Percentiles rank a stretch among this genome's conserved stretches.
phyloP scores from a whole-genome alignment of 1,140 invertebrate genomes.

The Platorchestia sp. region DNA sequence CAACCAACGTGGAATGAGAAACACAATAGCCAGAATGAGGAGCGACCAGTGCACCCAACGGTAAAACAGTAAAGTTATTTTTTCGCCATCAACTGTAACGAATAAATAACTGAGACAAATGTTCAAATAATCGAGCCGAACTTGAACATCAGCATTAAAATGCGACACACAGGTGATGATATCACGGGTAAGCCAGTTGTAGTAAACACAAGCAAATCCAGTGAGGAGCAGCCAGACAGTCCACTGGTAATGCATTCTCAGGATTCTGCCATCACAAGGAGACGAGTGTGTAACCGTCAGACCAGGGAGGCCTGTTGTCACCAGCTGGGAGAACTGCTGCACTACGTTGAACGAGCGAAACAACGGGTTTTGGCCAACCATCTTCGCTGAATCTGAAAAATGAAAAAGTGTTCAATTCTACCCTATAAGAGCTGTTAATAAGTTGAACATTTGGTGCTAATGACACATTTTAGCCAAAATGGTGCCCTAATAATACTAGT shows the following conservation, averaged over 20 bases:
- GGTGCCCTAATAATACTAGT: too few relatives aligned
- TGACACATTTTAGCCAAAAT: too few relatives aligned
- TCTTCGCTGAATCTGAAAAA: not conserved
- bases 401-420: not conserved
- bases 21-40: not conserved
- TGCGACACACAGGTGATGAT: constrained; percentile 52
- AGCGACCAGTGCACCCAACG: constrained; percentile 54
- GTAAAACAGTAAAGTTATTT: constrained; percentile 18
- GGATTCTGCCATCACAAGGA: constrained; percentile 39
- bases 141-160: constrained; percentile 56
- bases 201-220: constrained; percentile 47
- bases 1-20: constrained; percentile 41
- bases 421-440: too few relatives aligned
- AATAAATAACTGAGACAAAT: constrained; percentile 44
- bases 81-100: not conserved
- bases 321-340: constrained; percentile 36
- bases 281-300: not conserved
- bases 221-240: constrained; percentile 46
- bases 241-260: constrained; percentile 59
- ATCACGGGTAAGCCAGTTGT: constrained; percentile 36
- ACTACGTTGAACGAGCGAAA: constrained; percentile 56
- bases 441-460: too few relatives aligned
- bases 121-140: constrained; percentile 39
- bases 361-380: not conserved
- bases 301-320: constrained; percentile 27